Conservation (phyloP, 2,113 vertebrate genomes). For the Nicator chloris region DNA sequence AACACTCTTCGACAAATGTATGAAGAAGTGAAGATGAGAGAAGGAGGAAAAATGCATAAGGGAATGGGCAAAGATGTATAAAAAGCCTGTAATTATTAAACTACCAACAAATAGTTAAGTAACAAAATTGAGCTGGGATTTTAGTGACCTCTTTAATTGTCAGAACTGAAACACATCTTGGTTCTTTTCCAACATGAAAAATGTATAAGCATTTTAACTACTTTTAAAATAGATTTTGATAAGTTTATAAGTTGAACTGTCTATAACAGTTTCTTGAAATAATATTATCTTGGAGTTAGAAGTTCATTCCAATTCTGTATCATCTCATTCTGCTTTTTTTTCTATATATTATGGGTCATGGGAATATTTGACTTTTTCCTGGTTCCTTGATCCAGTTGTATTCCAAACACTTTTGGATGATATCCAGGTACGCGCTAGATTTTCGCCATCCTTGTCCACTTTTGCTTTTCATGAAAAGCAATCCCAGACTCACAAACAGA, state of each 20-base stretch:
- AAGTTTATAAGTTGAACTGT: not conserved
- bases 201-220: not conserved
- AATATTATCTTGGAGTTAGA: not conserved
- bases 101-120: not conserved
- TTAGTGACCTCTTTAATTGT: not conserved
- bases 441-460: not conserved
- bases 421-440: not conserved
- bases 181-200: not conserved
- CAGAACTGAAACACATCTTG: not conserved
- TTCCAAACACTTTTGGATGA: not conserved
- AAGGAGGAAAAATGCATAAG: not conserved
- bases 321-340: not conserved
- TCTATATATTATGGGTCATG: not conserved
- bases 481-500: not conserved
- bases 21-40: not conserved
- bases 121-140: not conserved
- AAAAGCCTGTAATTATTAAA: not conserved
- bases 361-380: not conserved
- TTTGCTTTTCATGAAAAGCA: not conserved
- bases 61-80: not conserved
- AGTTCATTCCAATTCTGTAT: not conserved
- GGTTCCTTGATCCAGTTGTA: not conserved
- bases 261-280: not conserved
- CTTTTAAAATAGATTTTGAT: not conserved
- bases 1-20: not conserved